Evolutionary conservation across 2,797 vertebrate species (phyloP), one percentile per base, ranked within the genome.

Genomic region (Melanotaenia boesemani): DNA sequence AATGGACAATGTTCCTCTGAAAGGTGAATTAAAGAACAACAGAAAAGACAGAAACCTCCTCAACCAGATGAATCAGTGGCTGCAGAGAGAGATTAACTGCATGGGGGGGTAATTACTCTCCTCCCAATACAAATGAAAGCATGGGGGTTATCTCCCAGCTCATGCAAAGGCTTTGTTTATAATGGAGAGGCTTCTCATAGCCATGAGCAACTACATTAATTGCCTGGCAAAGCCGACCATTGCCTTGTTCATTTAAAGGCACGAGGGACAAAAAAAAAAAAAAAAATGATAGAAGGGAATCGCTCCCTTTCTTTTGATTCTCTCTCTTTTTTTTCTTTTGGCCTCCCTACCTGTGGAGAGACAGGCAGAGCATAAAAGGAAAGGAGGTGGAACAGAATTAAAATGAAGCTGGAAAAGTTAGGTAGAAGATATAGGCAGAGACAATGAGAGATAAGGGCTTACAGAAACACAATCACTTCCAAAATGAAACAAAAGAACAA

Each of bases 101-200:
- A 71, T 61, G 68, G 83, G 72, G 77, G 73, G 84, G 81, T 74
- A 69, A 89, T 92, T 91, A 90, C 90, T 92, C 83, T 88, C 77
- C 59, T 55, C 65, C 69, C 62, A 81, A 83, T 92, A 89, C 84
- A 90, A 83, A 92, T 90, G 82, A 81, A 85, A 67, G 61, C 46
- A 67, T 24, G 26, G 68, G 72, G 67, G 75, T 86, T 79, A 79
- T 85, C 82, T 89, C 87, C 69, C 72, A 67, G 79, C 77, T 92
- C 79, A 76, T 84, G 84, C 91, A 88, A 86, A 65, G 67, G 63
- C 80, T 93, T 90, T 91, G 74, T 85, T 93, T 87, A 86, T 90
- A 85, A 86, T 70, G 66, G 72, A 15, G 6, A 81, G 73, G 39
- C 68, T 71, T 87, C 72, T 83, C 85, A 39, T 58, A 79, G 85